Evolutionary conservation across 1,140 invertebrate genomes (phyloP).

Genomic region (Fopius arisanus): DNA sequence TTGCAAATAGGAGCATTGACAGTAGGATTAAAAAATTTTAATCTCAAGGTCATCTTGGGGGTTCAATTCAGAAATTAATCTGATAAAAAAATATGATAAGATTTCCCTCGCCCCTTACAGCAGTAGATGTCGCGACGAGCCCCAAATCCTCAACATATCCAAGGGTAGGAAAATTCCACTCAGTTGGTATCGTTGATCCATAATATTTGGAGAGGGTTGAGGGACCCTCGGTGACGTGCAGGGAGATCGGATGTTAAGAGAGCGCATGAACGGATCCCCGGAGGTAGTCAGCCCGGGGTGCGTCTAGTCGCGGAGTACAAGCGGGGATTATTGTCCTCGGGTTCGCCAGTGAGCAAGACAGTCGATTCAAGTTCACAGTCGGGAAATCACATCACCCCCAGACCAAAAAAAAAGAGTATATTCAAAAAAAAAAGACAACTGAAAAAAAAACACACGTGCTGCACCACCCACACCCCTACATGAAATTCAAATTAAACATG

Average conservation of each 20-base stretch:
- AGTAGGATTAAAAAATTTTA: too few species aligned
- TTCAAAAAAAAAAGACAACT: background rate
- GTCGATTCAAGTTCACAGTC: slow-evolving; percentile 8
- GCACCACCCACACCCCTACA: background rate
- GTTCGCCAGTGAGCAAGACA: background rate
- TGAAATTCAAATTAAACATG: background rate
- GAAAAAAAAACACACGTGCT: background rate
- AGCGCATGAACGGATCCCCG: slow-evolving; percentile 1
- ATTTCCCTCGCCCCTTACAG: too few species aligned
- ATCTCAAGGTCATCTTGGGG: too few species aligned
- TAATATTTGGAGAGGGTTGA: too few species aligned
- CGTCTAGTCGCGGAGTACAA: slow-evolving; percentile 5
- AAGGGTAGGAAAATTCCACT: too few species aligned
- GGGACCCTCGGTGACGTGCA: background rate
- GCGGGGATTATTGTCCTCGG: background rate
- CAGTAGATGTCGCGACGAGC: too few species aligned
- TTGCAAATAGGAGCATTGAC: too few species aligned
- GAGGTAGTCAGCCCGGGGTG: slow-evolving; percentile 4
- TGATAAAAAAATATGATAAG: too few species aligned
- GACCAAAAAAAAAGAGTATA: background rate
- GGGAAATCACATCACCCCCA: background rate
- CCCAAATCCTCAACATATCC: too few species aligned
- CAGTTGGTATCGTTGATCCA: too few species aligned
- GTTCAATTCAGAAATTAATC: too few species aligned
- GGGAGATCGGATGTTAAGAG: background rate